Evolutionary conservation across 2,797 vertebrate genomes (phyloP).

Genomic region (Vireo griseus): DNA sequence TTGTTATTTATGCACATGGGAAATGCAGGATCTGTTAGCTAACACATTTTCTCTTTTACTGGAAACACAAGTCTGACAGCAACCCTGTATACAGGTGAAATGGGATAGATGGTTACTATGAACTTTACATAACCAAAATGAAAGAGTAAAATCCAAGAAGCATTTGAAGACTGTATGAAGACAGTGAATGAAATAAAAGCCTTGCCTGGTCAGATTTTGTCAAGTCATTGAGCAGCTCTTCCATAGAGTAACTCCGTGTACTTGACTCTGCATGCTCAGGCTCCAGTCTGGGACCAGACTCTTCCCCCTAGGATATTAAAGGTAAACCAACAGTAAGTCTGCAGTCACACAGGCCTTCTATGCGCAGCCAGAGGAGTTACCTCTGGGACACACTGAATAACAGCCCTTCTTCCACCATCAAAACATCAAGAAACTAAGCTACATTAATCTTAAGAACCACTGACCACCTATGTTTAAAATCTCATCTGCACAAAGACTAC

Average conservation of each 20-base stretch:
- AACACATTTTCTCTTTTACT: background rate
- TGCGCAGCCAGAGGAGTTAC: background rate
- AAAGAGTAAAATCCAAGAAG: background rate
- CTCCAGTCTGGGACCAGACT: constrained; percentile 67
- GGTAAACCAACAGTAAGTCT: background rate
- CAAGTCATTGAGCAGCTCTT: constrained; percentile 66
- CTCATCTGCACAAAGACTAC: background rate
- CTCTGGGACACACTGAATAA: background rate
- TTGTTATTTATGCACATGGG: background rate
- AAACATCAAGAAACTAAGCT: background rate
- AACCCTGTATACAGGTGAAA: background rate
- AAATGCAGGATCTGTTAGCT: background rate
- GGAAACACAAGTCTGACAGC: background rate
- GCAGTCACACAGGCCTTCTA: background rate
- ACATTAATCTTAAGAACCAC: background rate
- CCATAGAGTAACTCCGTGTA: constrained; percentile 54
- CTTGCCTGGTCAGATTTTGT: constrained; percentile 78
- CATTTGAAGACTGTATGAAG: background rate
- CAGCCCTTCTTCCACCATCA: background rate
- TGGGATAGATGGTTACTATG: background rate
- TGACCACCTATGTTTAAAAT: background rate
- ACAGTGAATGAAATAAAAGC: constrained; percentile 10
- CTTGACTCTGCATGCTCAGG: constrained; percentile 73
- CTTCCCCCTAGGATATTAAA: constrained; percentile 73
- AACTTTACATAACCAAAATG: background rate